Conservation (phyloP, 1,140 invertebrate species). For the Brachionus calyciflorus region DNA sequence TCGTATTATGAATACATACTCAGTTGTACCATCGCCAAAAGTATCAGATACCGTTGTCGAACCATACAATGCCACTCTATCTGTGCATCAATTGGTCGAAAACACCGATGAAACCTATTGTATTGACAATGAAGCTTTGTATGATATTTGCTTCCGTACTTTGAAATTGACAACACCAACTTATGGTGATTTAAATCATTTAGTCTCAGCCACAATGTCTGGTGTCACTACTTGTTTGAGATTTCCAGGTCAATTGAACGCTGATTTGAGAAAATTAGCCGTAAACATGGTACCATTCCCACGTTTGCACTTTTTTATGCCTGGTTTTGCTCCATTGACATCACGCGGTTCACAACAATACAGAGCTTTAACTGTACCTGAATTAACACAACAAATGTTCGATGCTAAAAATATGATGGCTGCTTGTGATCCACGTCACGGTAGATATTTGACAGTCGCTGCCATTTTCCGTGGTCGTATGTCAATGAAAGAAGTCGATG, state of each 20-base stretch:
- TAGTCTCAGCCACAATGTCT: too few species aligned
- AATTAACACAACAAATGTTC: too few species aligned
- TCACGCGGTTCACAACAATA: slow-evolving; percentile 62
- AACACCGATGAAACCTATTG: slow-evolving; percentile 84
- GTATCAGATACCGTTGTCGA: slow-evolving; percentile 83
- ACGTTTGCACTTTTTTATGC: slow-evolving; percentile 55
- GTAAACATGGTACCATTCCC: slow-evolving; percentile 92
- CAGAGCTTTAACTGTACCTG: slow-evolving; percentile 59
- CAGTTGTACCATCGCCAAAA: too few species aligned
- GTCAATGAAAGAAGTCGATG: slow-evolving; percentile 63
- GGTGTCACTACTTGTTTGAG: too few species aligned
- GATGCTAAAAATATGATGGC: too few species aligned
- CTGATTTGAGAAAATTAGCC: too few species aligned
- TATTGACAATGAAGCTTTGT: slow-evolving; percentile 84
- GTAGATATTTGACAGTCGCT: slow-evolving; percentile 72
- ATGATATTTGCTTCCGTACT: too few species aligned
- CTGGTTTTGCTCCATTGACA: slow-evolving; percentile 59
- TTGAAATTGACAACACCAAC: too few species aligned
- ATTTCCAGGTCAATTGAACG: too few species aligned
- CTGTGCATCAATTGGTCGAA: slow-evolving; percentile 81
- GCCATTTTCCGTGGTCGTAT: slow-evolving; percentile 78
- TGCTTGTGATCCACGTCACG: too few species aligned
- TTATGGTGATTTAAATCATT: too few species aligned
- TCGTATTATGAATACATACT: slow-evolving; percentile 47
- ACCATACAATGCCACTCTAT: slow-evolving; percentile 86